Percentiles rank a stretch among this genome's conserved stretches.
These are phyloP conservation scores for Sinella curviseta DNA, from an alignment of 1,140 invertebrate species.

Conservation along the genomic window DNA sequence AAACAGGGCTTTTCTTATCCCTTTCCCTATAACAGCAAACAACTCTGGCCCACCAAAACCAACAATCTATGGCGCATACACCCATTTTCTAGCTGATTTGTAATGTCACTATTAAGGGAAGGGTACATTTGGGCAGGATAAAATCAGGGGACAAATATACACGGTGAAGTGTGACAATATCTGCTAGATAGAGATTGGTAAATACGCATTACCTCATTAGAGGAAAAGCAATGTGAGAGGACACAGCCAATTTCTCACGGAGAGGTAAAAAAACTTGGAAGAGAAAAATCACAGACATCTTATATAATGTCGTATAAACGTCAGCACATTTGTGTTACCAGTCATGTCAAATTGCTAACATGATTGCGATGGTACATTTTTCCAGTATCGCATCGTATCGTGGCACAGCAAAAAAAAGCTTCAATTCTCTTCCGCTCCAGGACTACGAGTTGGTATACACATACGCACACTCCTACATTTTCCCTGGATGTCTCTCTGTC, in stretches of 20 bases:
- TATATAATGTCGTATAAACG: not conserved
- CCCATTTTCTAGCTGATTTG: not conserved
- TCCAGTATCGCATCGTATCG: too few relatives aligned
- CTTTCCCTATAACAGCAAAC: too few relatives aligned
- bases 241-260: constrained; percentile 4
- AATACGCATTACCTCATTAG: constrained; percentile 22
- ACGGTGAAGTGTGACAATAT: constrained; percentile 10
- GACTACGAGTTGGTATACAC: too few relatives aligned
- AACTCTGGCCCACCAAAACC: too few relatives aligned
- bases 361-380: too few relatives aligned
- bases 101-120: not conserved
- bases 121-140: not conserved
- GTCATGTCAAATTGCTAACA: too few relatives aligned
- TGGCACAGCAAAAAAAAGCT: too few relatives aligned
- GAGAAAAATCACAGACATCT: not conserved
- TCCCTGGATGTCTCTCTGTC: too few relatives aligned
- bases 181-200: not conserved
- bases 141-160: not conserved
- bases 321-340: constrained; percentile 12
- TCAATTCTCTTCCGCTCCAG: too few relatives aligned
- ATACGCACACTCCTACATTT: too few relatives aligned
- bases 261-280: not conserved
- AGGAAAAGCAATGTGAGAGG: not conserved
- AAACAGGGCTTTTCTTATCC: not conserved
- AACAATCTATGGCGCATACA: not conserved